phyloP scores from a whole-genome alignment of 2,888 invertebrate genomes.

The Meteorus colon region DNA sequence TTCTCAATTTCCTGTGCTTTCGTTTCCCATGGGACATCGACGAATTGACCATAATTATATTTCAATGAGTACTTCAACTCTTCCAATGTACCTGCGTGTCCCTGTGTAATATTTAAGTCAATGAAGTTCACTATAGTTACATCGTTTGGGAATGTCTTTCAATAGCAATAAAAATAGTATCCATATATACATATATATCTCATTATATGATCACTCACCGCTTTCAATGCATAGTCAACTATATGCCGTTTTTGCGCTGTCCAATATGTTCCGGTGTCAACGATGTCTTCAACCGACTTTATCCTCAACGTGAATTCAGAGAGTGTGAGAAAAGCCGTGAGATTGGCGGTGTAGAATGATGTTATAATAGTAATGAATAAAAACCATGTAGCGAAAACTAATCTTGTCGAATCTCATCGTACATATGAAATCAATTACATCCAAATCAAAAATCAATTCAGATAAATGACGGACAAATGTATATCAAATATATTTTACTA shows the following conservation, averaged over 20 bases:
- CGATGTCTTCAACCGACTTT: constrained; percentile 81
- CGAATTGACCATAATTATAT: not conserved
- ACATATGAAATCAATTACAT: not conserved
- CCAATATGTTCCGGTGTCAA: constrained; percentile 81
- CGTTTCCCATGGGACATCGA: not conserved
- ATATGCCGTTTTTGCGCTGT: constrained; percentile 81
- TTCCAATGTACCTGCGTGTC: not conserved
- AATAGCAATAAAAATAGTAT: not conserved
- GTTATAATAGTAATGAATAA: constrained; percentile 90
- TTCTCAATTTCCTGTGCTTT: not conserved
- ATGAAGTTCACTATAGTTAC: too few species aligned
- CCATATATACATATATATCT: too few species aligned
- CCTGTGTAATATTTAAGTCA: not conserved
- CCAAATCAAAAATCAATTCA: not conserved
- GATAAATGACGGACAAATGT: not conserved
- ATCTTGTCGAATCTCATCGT: constrained; percentile 84
- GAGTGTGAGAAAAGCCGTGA: constrained; percentile 90
- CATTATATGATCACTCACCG: constrained; percentile 11
- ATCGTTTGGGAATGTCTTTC: too few species aligned
- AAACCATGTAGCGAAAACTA: constrained; percentile 94
- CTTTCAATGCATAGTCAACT: constrained; percentile 75
- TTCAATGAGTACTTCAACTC: not conserved
- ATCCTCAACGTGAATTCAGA: constrained; percentile 89
- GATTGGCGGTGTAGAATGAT: constrained; percentile 92
- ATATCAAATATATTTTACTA: constrained; percentile 75